phyloP scores from a whole-genome alignment of 23 tunicate genomes.

The Diplosoma virens region DNA sequence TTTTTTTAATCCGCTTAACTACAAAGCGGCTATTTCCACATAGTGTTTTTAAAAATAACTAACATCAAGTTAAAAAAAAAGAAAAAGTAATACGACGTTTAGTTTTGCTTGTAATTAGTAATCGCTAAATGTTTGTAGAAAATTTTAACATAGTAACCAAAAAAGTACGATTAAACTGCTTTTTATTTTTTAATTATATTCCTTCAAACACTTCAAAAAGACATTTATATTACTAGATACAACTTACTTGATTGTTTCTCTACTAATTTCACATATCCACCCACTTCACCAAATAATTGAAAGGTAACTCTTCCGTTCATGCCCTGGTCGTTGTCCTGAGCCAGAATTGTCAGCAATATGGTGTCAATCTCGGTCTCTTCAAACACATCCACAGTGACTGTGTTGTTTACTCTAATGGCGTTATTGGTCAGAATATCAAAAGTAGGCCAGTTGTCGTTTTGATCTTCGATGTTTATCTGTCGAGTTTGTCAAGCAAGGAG shows the following conservation, averaged over 20 bases:
- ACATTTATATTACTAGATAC: neutral
- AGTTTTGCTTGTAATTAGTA: no score
- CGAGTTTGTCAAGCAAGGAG: neutral
- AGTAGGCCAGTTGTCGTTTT: conserved; percentile 75
- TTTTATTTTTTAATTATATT: no score
- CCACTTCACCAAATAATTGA: conserved; percentile 10
- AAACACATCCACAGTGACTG: conserved; percentile 45
- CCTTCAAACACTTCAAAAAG: no score
- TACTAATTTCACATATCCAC: conserved; percentile 6
- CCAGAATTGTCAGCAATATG: conserved; percentile 24
- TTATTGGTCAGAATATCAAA: conserved; percentile 30
- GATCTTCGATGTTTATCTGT: conserved; percentile 66
- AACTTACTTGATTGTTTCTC: conserved; percentile 30
- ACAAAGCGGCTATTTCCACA: no score
- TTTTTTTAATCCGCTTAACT: no score
- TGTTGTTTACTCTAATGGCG: conserved; percentile 28
- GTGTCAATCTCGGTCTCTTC: conserved; percentile 61
- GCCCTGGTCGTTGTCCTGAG: conserved; percentile 54
- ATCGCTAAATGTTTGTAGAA: no score
- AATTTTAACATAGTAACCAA: no score
- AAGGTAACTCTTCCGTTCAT: conserved; percentile 54
- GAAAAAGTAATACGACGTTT: no score
- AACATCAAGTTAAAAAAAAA: no score
- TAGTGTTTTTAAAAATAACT: no score
- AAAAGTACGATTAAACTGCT: no score